phyloP scores from a whole-genome alignment of 2,888 invertebrate species.

The Parthenolecanium corni region DNA sequence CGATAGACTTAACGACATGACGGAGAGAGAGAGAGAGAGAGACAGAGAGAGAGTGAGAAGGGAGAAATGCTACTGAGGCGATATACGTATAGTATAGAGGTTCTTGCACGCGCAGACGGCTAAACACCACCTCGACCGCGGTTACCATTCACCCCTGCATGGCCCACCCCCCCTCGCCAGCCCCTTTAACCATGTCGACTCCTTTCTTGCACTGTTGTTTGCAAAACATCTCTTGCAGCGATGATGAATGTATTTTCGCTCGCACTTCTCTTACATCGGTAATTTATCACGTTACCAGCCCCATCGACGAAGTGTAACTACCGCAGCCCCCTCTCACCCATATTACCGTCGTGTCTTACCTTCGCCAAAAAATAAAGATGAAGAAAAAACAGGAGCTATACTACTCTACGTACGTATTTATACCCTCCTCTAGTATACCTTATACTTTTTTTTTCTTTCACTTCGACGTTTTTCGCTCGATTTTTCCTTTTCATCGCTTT shows the following conservation, averaged over 20 bases:
- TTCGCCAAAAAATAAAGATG: background rate
- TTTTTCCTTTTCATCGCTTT: constrained; percentile 9
- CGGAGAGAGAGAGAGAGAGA: background rate
- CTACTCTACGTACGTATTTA: too few species aligned
- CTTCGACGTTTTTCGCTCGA: background rate
- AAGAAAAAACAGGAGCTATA: too few species aligned
- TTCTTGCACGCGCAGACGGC: too few species aligned
- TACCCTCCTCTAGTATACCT: background rate
- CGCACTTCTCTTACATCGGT: constrained; percentile 11
- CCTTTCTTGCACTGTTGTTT: too few species aligned
- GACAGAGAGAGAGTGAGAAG: background rate
- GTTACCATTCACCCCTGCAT: too few species aligned
- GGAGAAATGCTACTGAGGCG: too few species aligned
- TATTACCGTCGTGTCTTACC: background rate
- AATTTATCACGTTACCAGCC: constrained; percentile 1
- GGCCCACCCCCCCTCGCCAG: too few species aligned
- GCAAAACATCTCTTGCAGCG: background rate
- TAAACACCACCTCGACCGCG: too few species aligned
- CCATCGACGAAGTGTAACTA: too few species aligned
- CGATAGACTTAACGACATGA: constrained; percentile 4
- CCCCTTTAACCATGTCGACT: too few species aligned
- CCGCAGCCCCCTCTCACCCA: background rate
- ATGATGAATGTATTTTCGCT: constrained; percentile 12
- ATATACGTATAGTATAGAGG: too few species aligned
- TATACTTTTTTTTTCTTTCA: background rate